Conservation (phyloP, 2,797 vertebrate species). For the Coreius guichenoti region DNA sequence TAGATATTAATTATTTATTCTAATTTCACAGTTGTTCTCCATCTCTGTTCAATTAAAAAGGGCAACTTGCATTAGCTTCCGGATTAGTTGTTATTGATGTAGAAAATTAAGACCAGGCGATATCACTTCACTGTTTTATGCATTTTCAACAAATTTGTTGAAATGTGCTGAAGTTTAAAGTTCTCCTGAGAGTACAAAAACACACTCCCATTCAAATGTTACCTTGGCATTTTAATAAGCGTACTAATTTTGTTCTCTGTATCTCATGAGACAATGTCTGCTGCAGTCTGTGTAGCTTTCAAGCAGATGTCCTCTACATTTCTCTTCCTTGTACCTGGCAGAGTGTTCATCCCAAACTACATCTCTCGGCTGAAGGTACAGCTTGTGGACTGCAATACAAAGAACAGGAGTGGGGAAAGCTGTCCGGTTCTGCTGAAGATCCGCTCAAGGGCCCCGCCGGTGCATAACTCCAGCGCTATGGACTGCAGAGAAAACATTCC, state of each 20-base stretch:
- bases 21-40: conserved; percentile 8
- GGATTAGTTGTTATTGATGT: conserved; percentile 42
- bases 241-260: background rate
- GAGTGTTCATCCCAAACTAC: conserved; percentile 97
- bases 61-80: conserved; percentile 16
- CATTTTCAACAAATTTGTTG: conserved; percentile 7
- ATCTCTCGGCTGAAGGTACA: conserved; percentile 90
- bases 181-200: background rate
- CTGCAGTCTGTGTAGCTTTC: conserved; percentile 4
- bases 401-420: conserved; percentile 77
- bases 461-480: conserved; percentile 92
- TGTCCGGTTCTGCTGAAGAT: conserved; percentile 92
- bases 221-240: background rate
- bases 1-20: conserved; percentile 25
- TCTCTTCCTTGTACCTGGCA: conserved; percentile 65
- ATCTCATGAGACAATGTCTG: background rate
- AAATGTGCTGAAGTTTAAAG: conserved; percentile 6
- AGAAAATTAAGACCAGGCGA: conserved; percentile 17
- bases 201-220: background rate
- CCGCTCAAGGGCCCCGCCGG: conserved; percentile 90
- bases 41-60: conserved; percentile 8
- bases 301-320: conserved; percentile 1
- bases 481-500: conserved; percentile 84
- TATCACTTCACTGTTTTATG: background rate
- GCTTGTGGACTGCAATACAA: conserved; percentile 86